Percentiles rank a stretch among this genome's conserved stretches.
Conservation (phyloP, 2,113 vertebrate genomes). For the Eurypyga helias region DNA sequence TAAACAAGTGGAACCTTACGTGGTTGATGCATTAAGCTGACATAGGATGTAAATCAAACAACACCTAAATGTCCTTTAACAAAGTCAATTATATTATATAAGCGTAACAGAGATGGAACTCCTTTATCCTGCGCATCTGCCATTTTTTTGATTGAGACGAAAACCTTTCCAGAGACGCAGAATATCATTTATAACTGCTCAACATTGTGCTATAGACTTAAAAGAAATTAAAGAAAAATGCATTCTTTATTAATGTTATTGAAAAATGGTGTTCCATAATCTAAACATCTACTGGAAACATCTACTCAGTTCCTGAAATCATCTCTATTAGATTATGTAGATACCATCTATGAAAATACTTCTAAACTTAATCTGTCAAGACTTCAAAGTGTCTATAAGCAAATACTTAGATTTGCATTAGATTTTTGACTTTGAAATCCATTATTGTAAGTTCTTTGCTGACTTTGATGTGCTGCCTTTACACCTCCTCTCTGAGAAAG, state of each 20-base stretch:
- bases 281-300: slow-evolving; percentile 40
- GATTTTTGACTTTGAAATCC: slow-evolving; percentile 86
- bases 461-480: slow-evolving; percentile 80
- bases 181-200: slow-evolving; percentile 59
- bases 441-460: slow-evolving; percentile 77
- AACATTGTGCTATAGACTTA: slow-evolving; percentile 38
- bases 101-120: slow-evolving; percentile 14
- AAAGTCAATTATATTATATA: slow-evolving; percentile 75
- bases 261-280: slow-evolving; percentile 24
- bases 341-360: slow-evolving; percentile 82
- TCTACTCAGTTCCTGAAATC: slow-evolving; percentile 72
- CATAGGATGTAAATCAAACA: slow-evolving; percentile 66
- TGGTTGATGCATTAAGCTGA: slow-evolving; percentile 61
- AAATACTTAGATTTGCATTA: slow-evolving; percentile 86
- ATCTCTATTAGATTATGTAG: slow-evolving; percentile 85
- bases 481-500: slow-evolving; percentile 55
- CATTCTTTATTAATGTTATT: slow-evolving; percentile 41
- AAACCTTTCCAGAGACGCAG: slow-evolving; percentile 28
- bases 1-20: slow-evolving; percentile 60
- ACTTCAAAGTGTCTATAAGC: slow-evolving; percentile 78
- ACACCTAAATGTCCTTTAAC: slow-evolving; percentile 73
- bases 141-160: slow-evolving; percentile 34
- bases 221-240: slow-evolving; percentile 50
- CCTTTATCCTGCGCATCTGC: slow-evolving; percentile 27
- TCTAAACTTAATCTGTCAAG: slow-evolving; percentile 81